Evolutionary conservation across 1,140 invertebrate species (phyloP), one percentile per base, ranked within the genome.

Genomic region (Hypothenemus hampei): DNA sequence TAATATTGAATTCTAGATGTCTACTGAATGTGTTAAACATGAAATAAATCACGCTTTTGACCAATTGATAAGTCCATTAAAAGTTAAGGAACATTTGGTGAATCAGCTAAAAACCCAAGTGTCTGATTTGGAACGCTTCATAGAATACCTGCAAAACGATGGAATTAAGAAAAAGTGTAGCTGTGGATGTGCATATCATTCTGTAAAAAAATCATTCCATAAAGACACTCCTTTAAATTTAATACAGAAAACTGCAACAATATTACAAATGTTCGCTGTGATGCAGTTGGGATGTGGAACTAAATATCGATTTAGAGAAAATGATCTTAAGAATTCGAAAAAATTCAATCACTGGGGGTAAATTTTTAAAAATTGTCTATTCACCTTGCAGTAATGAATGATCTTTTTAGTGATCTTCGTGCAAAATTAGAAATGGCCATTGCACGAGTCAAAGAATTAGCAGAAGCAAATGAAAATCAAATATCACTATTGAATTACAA

Each of bases 61-160:
- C 3, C 78, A 97, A 80, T 85, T 97, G 65, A 86, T 97, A 3
- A 96, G 92, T 62, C 93, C 93, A 8, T 80, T 95, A 52, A 90
- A 95, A 70, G 93, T 97, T 76, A 98, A 98, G 74, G 95, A 96
- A 68, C 90, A 96, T 70, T 71, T 97, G 15, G 93, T 99, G 3
- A 79, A 77, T 24, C 97, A 99, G 72, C 74, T 99, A 7, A 97
- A 97, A 75, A 93, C 92, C 7, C 97, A 99, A 73, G 93, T 99
- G 40, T 82, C 85, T 37, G 97, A 99, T 74, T 79, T 99, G 69
- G 97, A 99, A 72, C 81, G 93, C 55, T 99, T 98, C 71, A 98
- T 99, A 65, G 83, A 90, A 64, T 94, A 97, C 67, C 77, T 99
- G 49, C 96, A 98, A 81, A 87, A 85, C 72, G 82, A 83, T 65